phyloP scores from a whole-genome alignment of 2,888 invertebrate genomes.

The Psylliodes chrysocephalus region DNA sequence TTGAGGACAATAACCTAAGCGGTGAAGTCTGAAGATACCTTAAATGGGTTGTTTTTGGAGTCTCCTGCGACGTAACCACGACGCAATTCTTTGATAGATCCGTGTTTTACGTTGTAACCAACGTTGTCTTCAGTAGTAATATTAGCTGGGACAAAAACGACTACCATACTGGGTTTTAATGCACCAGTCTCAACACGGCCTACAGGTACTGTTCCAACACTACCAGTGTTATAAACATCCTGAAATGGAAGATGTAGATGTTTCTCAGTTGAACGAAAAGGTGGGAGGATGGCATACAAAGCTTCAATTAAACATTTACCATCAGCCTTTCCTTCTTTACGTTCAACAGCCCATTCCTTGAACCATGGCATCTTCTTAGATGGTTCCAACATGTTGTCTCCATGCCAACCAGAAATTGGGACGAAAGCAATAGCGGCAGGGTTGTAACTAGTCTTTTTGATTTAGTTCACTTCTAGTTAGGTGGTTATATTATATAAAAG shows the following conservation, averaged over 20 bases:
- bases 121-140: conserved; percentile 99
- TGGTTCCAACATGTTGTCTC: conserved; percentile 99
- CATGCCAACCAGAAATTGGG: conserved; percentile 99
- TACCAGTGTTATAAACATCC: conserved; percentile 99
- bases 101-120: conserved; percentile 99
- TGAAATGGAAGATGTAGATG: conserved; percentile 96
- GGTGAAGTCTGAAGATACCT: conserved; percentile 91
- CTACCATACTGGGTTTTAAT: conserved; percentile 94
- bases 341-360: conserved; percentile 97
- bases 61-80: conserved; percentile 99
- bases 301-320: conserved; percentile 98
- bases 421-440: conserved; percentile 97
- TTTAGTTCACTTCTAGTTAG: no score
- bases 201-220: conserved; percentile 99
- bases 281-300: conserved; percentile 95
- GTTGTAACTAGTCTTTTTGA: conserved; percentile 99
- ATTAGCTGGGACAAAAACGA: conserved; percentile 96
- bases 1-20: conserved; percentile 99
- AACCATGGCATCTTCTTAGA: conserved; percentile 96
- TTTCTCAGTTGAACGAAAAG: conserved; percentile 95
- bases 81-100: conserved; percentile 98
- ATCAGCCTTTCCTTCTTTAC: conserved; percentile 90
- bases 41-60: conserved; percentile 96
- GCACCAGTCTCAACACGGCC: conserved; percentile 99
- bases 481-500: no score